Percentiles rank a stretch among this genome's conserved stretches.
These are phyloP conservation scores for Drymonia ruficornis DNA, from an alignment of 2,888 invertebrate species.

Conservation along the genomic window DNA sequence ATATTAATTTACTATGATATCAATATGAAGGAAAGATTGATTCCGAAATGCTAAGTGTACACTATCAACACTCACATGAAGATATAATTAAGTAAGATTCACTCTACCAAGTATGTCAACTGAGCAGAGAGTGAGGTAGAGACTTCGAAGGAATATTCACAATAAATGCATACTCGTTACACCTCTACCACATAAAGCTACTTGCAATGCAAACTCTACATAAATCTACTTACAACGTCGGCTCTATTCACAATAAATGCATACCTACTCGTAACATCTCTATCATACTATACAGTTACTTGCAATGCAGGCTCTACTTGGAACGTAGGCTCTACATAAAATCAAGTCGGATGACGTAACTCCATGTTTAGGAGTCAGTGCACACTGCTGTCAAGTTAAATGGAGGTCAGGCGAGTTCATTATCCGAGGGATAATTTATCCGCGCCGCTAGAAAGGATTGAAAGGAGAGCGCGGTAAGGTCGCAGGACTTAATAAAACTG, in stretches of 20 bases:
- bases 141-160: too few species aligned
- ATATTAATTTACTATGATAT: too few species aligned
- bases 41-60: too few species aligned
- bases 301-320: neutral
- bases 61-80: too few species aligned
- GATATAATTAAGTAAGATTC: too few species aligned
- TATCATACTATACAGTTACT: neutral
- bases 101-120: too few species aligned
- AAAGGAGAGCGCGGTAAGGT: slow-evolving; percentile 42
- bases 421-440: slow-evolving; percentile 28
- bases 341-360: neutral
- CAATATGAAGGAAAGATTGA: too few species aligned
- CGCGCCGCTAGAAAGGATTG: slow-evolving; percentile 30
- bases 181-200: neutral
- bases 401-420: slow-evolving; percentile 41
- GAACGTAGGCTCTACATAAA: neutral
- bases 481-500: slow-evolving; percentile 32
- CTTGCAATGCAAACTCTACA: neutral
- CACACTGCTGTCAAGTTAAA: slow-evolving; percentile 17
- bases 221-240: too few species aligned
- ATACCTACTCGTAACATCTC: neutral
- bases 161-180: neutral
- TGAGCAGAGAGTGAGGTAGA: too few species aligned
- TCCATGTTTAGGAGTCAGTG: slow-evolving; percentile 19
- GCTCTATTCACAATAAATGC: neutral